phyloP scores from a whole-genome alignment of 2,797 vertebrate genomes.

The Champsocephalus gunnari region DNA sequence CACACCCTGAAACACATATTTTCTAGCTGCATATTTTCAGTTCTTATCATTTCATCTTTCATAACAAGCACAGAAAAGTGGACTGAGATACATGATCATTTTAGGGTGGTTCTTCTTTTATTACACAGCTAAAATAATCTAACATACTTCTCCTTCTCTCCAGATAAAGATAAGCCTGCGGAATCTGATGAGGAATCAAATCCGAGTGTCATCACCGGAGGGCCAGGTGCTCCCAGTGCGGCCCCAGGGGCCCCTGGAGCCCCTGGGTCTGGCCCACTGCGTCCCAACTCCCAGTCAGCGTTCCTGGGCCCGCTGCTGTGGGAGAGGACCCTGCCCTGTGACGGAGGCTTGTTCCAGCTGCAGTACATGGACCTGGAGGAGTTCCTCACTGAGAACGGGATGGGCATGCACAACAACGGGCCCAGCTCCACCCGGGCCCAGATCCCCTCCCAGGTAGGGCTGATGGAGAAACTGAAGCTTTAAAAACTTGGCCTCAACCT shows the following conservation, averaged over 20 bases:
- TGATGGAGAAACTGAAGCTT: neutral
- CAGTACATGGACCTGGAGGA: slow-evolving; percentile 96
- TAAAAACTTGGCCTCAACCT: neutral
- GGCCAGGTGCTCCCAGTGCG: slow-evolving; percentile 51
- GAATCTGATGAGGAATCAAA: slow-evolving; percentile 82
- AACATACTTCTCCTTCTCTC: neutral
- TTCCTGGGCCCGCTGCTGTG: slow-evolving; percentile 89
- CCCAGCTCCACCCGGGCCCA: slow-evolving; percentile 82
- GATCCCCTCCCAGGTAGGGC: slow-evolving; percentile 81
- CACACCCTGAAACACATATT: neutral
- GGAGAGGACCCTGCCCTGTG: slow-evolving; percentile 92
- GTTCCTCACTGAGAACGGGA: slow-evolving; percentile 88
- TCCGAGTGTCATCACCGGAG: slow-evolving; percentile 58
- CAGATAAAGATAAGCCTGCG: slow-evolving; percentile 86
- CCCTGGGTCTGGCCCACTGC: slow-evolving; percentile 61
- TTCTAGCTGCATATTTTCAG: slow-evolving; percentile 9
- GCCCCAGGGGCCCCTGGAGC: slow-evolving; percentile 26
- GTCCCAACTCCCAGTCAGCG: slow-evolving; percentile 85
- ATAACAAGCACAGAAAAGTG: neutral
- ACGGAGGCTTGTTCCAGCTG: slow-evolving; percentile 89
- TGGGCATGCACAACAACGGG: slow-evolving; percentile 85
- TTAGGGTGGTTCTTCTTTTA: slow-evolving; percentile 1
- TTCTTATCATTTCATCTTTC: slow-evolving; percentile 5
- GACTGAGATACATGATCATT: neutral
- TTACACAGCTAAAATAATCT: neutral